phyloP scores from a whole-genome alignment of 2,797 vertebrate genomes.

The Buceros bicornis region DNA sequence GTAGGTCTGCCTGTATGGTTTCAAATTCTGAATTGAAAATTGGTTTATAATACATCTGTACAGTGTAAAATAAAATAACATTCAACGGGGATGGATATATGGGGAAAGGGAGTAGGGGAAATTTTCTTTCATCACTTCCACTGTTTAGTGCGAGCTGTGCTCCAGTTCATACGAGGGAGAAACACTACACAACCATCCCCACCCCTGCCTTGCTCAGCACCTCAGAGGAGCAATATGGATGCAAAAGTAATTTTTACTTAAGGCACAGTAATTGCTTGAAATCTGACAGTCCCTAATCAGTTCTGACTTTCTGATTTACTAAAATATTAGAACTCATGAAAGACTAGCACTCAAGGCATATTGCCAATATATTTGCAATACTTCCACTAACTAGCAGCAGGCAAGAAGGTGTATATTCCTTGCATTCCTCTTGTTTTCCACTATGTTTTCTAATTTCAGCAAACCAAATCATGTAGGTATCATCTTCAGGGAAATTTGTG shows the following conservation, averaged over 20 bases:
- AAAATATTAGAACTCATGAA: neutral
- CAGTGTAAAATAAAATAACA: neutral
- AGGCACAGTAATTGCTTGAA: neutral
- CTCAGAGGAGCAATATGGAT: neutral
- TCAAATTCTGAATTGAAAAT: neutral
- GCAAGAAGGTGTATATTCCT: neutral
- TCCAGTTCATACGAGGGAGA: neutral
- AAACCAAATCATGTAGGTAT: slow-evolving; percentile 26
- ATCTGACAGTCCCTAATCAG: neutral
- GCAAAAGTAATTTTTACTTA: neutral
- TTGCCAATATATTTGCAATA: neutral
- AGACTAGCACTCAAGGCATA: neutral
- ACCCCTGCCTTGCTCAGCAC: neutral
- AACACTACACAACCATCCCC: neutral
- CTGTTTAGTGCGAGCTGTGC: neutral
- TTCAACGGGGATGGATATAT: neutral
- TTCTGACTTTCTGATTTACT: slow-evolving; percentile 11
- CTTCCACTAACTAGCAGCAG: neutral
- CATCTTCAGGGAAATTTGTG: slow-evolving; percentile 45
- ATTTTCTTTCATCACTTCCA: neutral
- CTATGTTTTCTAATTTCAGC: slow-evolving; percentile 32
- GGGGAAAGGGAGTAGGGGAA: neutral
- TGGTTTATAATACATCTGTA: neutral
- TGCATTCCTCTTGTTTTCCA: neutral
- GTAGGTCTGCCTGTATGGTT: neutral